These are phyloP conservation scores for Chelmon rostratus DNA, from an alignment of 2,797 vertebrate genomes.

Conservation along the genomic window DNA sequence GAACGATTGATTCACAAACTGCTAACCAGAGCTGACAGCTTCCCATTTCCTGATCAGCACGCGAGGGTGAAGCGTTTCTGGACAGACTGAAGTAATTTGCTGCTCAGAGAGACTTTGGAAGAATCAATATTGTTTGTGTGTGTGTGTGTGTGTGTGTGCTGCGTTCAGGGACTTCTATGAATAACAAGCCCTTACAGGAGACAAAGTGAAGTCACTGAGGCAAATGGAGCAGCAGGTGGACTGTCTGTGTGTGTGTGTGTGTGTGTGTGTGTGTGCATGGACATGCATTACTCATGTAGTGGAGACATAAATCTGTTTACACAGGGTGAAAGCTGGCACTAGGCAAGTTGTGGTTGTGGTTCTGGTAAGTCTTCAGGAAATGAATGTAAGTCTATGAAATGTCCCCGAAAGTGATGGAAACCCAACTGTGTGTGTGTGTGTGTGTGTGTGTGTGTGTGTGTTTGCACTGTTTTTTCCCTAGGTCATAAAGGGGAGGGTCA, in stretches of 20 bases:
- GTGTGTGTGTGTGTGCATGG: constrained; percentile 6
- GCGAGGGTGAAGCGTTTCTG: constrained; percentile 6
- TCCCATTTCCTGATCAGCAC: neutral
- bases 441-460: constrained; percentile 15
- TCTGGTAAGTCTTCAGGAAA: too few species aligned
- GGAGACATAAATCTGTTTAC: too few species aligned
- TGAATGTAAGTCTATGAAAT: too few species aligned
- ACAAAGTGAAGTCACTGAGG: constrained; percentile 33
- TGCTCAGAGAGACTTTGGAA: neutral
- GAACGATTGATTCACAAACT: constrained; percentile 1
- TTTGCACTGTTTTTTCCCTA: neutral
- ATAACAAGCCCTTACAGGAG: constrained; percentile 33
- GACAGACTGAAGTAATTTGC: neutral
- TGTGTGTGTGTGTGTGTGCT: neutral
- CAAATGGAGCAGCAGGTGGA: constrained; percentile 33
- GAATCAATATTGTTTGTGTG: too few species aligned
- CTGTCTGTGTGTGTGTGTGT: constrained; percentile 16
- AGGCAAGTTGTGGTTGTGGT: too few species aligned
- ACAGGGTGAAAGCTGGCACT: too few species aligned
- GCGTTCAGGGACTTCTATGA: constrained; percentile 19
- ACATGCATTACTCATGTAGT: too few species aligned
- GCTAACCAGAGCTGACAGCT: neutral
- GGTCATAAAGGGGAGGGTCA: constrained; percentile 43
- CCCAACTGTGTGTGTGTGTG: constrained; percentile 7
- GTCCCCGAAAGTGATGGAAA: too few species aligned